These are phyloP conservation scores for Phoxinus phoxinus DNA, from an alignment of 2,113 vertebrate species.

Conservation along the genomic window DNA sequence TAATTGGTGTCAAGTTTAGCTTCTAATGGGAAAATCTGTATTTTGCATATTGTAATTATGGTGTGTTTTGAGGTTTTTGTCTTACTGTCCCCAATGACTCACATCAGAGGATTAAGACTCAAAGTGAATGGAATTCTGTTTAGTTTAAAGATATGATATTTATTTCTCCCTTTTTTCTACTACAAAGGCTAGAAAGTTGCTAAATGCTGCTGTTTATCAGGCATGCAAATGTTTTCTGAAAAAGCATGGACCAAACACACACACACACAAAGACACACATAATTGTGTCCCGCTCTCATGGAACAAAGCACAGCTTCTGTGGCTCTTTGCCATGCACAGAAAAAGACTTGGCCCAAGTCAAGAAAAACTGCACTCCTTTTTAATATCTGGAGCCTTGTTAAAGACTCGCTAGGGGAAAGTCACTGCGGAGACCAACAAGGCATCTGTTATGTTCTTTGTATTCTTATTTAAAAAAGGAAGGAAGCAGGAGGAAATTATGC, in stretches of 20 bases:
- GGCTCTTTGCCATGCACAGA: constrained; percentile 69
- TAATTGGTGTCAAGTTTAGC: constrained; percentile 21
- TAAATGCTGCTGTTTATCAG: constrained; percentile 27
- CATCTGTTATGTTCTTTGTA: constrained; percentile 56
- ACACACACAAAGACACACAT: background rate
- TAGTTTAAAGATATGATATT: constrained; percentile 67
- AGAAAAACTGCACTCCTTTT: constrained; percentile 60
- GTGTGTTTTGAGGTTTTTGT: constrained; percentile 17
- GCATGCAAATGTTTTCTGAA: constrained; percentile 15
- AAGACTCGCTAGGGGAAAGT: constrained; percentile 54
- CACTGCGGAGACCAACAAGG: constrained; percentile 52
- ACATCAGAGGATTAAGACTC: constrained; percentile 15
- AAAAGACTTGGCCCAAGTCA: constrained; percentile 63
- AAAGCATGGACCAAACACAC: background rate
- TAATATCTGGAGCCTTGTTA: constrained; percentile 68
- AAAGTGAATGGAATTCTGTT: constrained; percentile 70
- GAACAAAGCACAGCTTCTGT: constrained; percentile 70
- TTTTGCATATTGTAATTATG: constrained; percentile 28
- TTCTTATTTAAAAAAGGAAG: background rate
- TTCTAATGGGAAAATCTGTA: background rate
- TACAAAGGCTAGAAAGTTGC: constrained; percentile 28
- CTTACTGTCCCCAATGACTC: constrained; percentile 40
- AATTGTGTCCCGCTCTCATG: constrained; percentile 67
- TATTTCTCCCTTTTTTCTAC: constrained; percentile 64
- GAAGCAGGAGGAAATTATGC: constrained; percentile 7